These are phyloP conservation scores for Cinclus cinclus DNA, from an alignment of 2,113 vertebrate species.

Conservation along the genomic window DNA sequence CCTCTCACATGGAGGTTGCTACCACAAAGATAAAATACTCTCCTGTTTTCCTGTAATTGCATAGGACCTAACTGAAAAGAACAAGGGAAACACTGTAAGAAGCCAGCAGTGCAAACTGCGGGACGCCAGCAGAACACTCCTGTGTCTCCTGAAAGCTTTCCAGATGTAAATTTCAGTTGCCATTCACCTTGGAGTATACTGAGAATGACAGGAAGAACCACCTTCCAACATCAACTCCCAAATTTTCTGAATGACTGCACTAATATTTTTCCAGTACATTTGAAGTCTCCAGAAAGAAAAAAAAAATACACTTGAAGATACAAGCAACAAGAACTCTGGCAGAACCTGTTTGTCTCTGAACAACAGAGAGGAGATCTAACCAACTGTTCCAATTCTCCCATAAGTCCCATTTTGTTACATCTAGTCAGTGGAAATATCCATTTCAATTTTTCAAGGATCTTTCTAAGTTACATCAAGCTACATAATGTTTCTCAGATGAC, in stretches of 20 bases:
- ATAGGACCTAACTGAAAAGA: background rate
- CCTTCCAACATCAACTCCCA: background rate
- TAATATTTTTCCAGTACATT: background rate
- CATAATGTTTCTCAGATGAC: background rate
- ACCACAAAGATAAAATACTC: background rate
- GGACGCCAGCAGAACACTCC: background rate
- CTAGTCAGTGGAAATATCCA: background rate
- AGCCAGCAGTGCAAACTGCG: background rate
- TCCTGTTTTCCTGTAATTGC: background rate
- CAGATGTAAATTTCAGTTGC: background rate
- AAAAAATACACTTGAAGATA: background rate
- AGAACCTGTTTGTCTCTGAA: background rate
- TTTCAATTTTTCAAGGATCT: background rate
- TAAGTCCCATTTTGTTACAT: background rate
- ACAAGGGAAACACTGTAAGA: background rate
- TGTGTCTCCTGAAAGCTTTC: conserved; percentile 1
- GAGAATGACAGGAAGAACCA: background rate
- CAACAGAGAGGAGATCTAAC: background rate
- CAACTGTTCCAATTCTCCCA: background rate
- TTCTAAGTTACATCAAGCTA: background rate
- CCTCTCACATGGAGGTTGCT: background rate
- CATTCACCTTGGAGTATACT: background rate
- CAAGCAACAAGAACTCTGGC: background rate
- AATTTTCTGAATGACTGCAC: background rate
- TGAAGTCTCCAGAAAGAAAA: background rate